Conservation (phyloP, 2,113 vertebrate species). For the Xiphophorus maculatus region DNA sequence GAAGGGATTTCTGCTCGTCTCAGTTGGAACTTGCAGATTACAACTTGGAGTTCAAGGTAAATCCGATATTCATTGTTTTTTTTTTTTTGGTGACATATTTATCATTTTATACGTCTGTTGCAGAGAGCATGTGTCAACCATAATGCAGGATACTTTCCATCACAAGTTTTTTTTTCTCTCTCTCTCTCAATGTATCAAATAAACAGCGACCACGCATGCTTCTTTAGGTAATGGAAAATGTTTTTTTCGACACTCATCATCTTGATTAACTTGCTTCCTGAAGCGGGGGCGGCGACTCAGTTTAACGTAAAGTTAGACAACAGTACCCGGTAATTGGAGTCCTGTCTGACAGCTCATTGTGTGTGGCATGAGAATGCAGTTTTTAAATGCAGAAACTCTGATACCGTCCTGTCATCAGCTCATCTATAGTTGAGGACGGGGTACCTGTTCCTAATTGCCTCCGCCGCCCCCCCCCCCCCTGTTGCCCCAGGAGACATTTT, state of each 20-base stretch:
- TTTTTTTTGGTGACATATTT: not conserved
- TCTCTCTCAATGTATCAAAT: too few species aligned
- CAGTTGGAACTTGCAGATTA: not conserved
- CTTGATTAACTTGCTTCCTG: too few species aligned
- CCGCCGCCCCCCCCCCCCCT: conserved; percentile 13
- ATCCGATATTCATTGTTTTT: not conserved
- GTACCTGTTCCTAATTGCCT: conserved; percentile 63
- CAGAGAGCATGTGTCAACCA: not conserved
- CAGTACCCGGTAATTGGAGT: conserved; percentile 56
- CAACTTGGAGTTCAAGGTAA: conserved; percentile 57
- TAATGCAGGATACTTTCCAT: not conserved
- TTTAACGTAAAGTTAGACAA: conserved; percentile 56
- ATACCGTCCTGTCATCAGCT: conserved; percentile 65
- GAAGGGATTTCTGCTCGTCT: conserved; percentile 3
- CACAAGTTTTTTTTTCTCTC: too few species aligned
- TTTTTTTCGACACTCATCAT: too few species aligned
- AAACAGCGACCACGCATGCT: too few species aligned
- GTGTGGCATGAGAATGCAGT: conserved; percentile 11
- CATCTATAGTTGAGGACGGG: conserved; percentile 38
- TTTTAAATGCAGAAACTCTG: conserved; percentile 61
- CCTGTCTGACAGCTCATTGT: conserved; percentile 58
- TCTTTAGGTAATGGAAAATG: too few species aligned
- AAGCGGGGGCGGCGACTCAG: conserved; percentile 5
- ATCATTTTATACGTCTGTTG: not conserved
- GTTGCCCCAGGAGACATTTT: conserved; percentile 57